phyloP scores from a whole-genome alignment of 2,797 vertebrate species.

The Phataginus tetradactyla region DNA sequence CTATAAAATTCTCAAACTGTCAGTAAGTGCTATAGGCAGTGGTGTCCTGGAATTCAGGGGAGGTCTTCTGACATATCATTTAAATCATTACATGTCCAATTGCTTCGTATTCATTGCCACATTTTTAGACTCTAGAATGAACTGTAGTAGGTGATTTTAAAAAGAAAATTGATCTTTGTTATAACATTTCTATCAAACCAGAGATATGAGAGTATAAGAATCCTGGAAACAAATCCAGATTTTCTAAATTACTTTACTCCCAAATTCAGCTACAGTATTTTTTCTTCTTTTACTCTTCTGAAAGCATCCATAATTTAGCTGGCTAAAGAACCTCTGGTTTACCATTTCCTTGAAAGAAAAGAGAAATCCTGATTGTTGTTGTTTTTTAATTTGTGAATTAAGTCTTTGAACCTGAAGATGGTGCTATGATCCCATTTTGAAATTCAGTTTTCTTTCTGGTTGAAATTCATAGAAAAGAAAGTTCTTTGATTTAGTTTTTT shows the following conservation, averaged over 20 bases:
- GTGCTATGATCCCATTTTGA: constrained; percentile 64
- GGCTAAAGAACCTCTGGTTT: neutral
- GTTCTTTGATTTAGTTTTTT: constrained; percentile 41
- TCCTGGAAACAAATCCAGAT: neutral
- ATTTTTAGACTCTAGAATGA: neutral
- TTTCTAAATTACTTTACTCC: neutral
- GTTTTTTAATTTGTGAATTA: neutral
- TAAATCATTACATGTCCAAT: neutral
- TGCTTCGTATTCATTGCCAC: neutral
- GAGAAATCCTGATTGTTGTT: neutral
- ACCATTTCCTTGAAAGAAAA: neutral
- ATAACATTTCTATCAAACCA: neutral
- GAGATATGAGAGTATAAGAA: neutral
- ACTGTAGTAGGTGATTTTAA: neutral
- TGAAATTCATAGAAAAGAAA: neutral
- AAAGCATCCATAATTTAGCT: neutral
- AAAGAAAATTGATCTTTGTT: neutral
- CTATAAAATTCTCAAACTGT: neutral
- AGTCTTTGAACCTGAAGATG: constrained; percentile 73
- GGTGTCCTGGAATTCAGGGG: neutral
- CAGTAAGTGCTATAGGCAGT: neutral
- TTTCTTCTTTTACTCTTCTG: constrained; percentile 8
- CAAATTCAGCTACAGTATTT: neutral
- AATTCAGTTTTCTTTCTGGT: constrained; percentile 4
- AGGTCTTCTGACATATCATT: neutral